Evolutionary conservation across 2,113 vertebrate species (phyloP), one percentile per base, ranked within the genome.

Genomic region (Hystrix brachyura): DNA sequence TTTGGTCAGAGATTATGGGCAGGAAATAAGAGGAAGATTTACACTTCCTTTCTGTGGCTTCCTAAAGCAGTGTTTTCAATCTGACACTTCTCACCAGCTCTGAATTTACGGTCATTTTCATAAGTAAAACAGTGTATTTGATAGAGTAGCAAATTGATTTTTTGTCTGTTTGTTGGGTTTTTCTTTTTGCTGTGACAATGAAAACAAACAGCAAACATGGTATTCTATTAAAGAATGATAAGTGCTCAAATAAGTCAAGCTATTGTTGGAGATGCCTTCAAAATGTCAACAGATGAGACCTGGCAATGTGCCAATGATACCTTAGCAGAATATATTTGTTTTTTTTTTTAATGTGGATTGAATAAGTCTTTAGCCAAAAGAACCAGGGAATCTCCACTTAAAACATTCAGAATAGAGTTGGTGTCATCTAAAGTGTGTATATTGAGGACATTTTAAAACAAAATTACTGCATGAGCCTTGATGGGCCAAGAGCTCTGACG

Each of bases 51-150:
- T 95, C 62, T 85, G 94, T 69, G 87, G 92, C 87, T 97, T 98
- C 71, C 76, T 87, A 94, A 38, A 96, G 64, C 84, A 76, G 15
- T 43, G 60, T 60, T 87, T 96, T 95, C 95, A 95, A 80, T 94
- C 69, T 96, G 84, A 92, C 71, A 86, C 69, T 87, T 94, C 79
- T 78, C 29, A 88, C 53, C 29, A 93, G 74, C 57, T 84, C 83
- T 91, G 69, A 80, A 95, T 94, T 96, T 93, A 96, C 29, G 96
- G 84, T 80, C 80, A 95, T 96, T 97, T 97, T 96, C 94, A 94
- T 94, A 97, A 97, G 87, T 93, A 82, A 94, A 96, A 95, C 38
- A 94, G 21, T 23, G 18, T 76, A 93, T n/a, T 90, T 92, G 87
- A 79, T 85, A 69, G n/a, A 80, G 62, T 67, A 95, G 76, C 84